phyloP scores from a whole-genome alignment of 2,888 invertebrate species.

The Andrena hattorfiana region DNA sequence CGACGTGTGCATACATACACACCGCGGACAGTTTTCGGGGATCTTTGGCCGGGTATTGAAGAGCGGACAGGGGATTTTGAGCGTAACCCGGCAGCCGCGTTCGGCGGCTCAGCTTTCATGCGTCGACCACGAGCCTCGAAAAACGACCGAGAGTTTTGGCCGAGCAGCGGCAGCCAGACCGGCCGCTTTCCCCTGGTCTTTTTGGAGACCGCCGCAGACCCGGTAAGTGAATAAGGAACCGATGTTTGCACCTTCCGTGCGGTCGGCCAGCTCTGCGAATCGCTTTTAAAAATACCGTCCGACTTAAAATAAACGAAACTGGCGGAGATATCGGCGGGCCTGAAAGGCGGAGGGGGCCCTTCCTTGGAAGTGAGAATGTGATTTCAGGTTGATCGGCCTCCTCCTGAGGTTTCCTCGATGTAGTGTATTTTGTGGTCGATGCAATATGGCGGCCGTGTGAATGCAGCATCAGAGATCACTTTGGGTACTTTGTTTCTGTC shows the following conservation, averaged over 20 bases:
- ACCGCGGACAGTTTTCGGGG: slow-evolving; percentile 36
- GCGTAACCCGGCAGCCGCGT: slow-evolving; percentile 78
- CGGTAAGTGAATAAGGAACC: slow-evolving; percentile 59
- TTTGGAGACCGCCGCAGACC: slow-evolving; percentile 21
- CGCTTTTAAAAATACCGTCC: slow-evolving; percentile 56
- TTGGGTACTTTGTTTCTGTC: not conserved
- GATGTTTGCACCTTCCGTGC: slow-evolving; percentile 60
- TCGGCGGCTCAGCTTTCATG: slow-evolving; percentile 77
- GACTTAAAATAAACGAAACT: slow-evolving; percentile 59
- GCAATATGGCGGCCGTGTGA: not conserved
- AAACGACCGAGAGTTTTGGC: slow-evolving; percentile 59
- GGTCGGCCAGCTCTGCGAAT: slow-evolving; percentile 38
- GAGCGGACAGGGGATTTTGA: slow-evolving; percentile 64
- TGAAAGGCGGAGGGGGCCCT: not conserved
- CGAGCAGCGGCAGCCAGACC: slow-evolving; percentile 15
- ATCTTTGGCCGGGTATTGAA: slow-evolving; percentile 53
- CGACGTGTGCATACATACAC: slow-evolving; percentile 57
- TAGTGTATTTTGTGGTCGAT: not conserved
- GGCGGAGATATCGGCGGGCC: slow-evolving; percentile 29
- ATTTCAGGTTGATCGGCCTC: not conserved
- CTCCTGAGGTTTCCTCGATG: not conserved
- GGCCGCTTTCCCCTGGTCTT: slow-evolving; percentile 32
- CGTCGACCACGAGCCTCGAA: slow-evolving; percentile 71
- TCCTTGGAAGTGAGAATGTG: not conserved
- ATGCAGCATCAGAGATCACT: not conserved